Conservation (phyloP, 2,888 invertebrate genomes). For the Entomobrya proxima region DNA sequence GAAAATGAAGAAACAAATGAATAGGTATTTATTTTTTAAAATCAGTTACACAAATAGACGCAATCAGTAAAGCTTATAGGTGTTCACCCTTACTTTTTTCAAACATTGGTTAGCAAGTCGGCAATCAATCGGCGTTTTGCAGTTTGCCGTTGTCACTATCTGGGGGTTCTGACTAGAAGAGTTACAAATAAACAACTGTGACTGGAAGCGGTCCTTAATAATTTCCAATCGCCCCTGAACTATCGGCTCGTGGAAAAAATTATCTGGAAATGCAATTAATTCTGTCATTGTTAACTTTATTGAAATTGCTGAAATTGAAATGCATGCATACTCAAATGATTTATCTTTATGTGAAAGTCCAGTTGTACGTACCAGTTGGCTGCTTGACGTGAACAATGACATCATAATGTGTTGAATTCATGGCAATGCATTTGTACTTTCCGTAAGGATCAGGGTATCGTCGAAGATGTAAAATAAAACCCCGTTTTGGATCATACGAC, state of each 20-base stretch:
- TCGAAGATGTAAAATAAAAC: conserved; percentile 61
- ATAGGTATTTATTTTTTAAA: too few relatives aligned
- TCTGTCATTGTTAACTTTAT: not conserved
- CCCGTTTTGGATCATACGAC: conserved; percentile 66
- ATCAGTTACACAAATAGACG: too few relatives aligned
- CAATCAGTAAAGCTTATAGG: too few relatives aligned
- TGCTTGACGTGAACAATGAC: conserved; percentile 64
- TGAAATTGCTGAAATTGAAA: not conserved
- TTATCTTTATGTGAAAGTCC: not conserved
- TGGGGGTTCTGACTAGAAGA: conserved; percentile 50
- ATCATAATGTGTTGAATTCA: conserved; percentile 58
- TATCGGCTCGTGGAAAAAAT: conserved; percentile 60
- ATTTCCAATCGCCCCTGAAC: conserved; percentile 60
- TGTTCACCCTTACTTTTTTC: conserved; percentile 51
- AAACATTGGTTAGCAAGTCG: conserved; percentile 60
- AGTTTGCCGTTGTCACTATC: conserved; percentile 52
- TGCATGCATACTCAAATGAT: not conserved
- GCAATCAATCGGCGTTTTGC: conserved; percentile 55
- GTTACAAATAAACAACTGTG: conserved; percentile 61
- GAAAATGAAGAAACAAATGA: not conserved
- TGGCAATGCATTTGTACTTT: conserved; percentile 71
- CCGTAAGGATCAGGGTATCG: conserved; percentile 68
- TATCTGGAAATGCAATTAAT: conserved; percentile 4
- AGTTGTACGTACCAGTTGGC: conserved; percentile 43
- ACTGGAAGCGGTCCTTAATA: conserved; percentile 36